Base-by-base conservation (phyloP, 2,888 invertebrate species). In the Erebia aethiops region DNA sequence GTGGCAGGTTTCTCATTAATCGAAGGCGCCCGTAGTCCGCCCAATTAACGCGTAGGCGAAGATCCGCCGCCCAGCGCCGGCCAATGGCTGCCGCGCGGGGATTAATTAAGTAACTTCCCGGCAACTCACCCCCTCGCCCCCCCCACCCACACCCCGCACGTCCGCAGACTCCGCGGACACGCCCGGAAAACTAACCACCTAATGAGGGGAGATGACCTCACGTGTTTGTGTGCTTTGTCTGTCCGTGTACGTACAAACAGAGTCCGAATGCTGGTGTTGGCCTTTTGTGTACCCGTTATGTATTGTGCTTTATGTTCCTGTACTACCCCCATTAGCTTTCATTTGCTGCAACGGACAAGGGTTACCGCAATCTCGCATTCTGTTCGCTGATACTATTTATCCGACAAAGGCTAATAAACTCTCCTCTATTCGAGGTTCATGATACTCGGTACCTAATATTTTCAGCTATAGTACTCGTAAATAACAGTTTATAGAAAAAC, bases 181-280 rank as follows among this genome's bases (percentile, higher is more conserved):
- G 92, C 93, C 91, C 92, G 93, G 92, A 91, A 92, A 93, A 93
- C 92, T 92, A 93, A 92, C 92, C 92, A 91, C 91, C 91, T 93
- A 93, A 93, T 92, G 92, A 93, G 92, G 92, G 92, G 92, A 92
- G 92, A 93, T 93, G 92, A 93, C 92, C 92, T 91, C 91, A 88
- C 89, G 89, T 89, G 87, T 85, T 87, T 88, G 91, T 91, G 92
- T 92, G 78, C 79, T 79, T 80, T 81, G 80, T 80, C 78, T 78
- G 78, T 71, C 75, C 74, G 79, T 79, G 75, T 80, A 77, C 74
- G 77, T 88, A 89, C 87, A 87, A 89, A 88, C 86, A 84, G 85
- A 80, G 85, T 84, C 78, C 78, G 77, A 75, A 74, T 87, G 85
- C 87, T 87, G 84, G 86, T 83, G 87, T 84, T 87, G 84, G 86